Base-by-base conservation (phyloP, 2,113 vertebrate genomes). In the Oryzias woworae region DNA sequence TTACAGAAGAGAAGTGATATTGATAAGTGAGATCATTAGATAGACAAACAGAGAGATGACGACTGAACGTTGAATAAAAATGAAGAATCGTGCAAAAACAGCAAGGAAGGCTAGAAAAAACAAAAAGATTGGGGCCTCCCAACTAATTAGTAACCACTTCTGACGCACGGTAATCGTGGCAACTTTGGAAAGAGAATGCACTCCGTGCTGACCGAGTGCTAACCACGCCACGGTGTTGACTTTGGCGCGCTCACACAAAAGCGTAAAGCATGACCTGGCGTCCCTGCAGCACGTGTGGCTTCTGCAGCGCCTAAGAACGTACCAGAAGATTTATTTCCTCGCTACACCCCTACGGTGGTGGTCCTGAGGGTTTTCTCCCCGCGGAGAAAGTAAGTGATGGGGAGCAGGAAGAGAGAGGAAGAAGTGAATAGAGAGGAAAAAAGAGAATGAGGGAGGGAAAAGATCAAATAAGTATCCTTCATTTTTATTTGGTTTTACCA, bases 151-250 rank as follows among this genome's bases (percentile, higher is more conserved):
- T 71, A 69, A 23, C 60, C 62, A 15, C 16, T 59, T 59, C 80
- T 86, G 84, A 86, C 80, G 80, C 82, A 83, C 63, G 22, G 80
- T 86, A 85, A 81, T 88, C 75, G 69, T 70, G 54, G 85, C 68
- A 84, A 89, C 82, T 16, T 69, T 72, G 85, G 82, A 90, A 90
- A 88, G 85, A 87, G 82, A 89, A 72, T 49, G 55, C 64, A 54
- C 81, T 85, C 64, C 69, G 65, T 28, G 28, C 66, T 72, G 71
- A 83, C 69, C 49, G 1, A 65, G 69, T 81, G 81, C 73, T 65
- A 55, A 78, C 84, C 84, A 23, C 85, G 54, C 83, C 84, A 24
- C 85, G 50, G 71, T 91, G 87, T 92, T 91, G 88, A 89, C 56
- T 47, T 90, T 92, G 91, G 91, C 87, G 23, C 48, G 62, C 44